Evolutionary conservation across 2,888 invertebrate genomes (phyloP).

Genomic region (Eulithis testata): DNA sequence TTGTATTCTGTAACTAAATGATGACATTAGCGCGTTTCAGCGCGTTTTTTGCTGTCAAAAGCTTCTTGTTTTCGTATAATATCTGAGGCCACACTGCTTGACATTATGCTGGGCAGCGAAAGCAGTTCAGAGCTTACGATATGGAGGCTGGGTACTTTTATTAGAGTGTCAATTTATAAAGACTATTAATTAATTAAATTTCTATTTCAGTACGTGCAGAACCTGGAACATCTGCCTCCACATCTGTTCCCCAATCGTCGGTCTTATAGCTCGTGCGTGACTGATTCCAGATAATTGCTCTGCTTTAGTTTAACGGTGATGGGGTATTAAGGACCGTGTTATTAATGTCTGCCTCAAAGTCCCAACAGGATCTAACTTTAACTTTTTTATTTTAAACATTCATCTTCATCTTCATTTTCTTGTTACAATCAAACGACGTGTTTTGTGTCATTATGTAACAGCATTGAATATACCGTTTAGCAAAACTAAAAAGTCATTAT

Average conservation of each 20-base stretch:
- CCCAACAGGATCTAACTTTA: conserved; percentile 21
- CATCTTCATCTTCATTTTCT: conserved; percentile 29
- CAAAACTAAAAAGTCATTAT: no score
- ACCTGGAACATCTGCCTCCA: conserved; percentile 14
- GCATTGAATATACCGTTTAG: no score
- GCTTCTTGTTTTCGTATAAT: no score
- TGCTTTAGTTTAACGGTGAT: conserved; percentile 53
- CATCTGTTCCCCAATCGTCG: conserved; percentile 32
- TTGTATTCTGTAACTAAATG: no score
- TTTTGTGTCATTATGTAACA: background rate
- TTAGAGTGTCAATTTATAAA: background rate
- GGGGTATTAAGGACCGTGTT: conserved; percentile 68
- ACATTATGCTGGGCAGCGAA: no score
- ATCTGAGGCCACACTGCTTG: no score
- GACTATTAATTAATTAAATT: background rate
- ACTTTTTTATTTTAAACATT: conserved; percentile 34
- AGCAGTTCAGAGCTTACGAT: no score
- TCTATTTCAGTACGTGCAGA: conserved; percentile 15
- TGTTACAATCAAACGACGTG: background rate
- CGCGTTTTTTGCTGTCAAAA: no score
- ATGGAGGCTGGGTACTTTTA: no score
- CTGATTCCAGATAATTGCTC: conserved; percentile 59
- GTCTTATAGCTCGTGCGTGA: conserved; percentile 61
- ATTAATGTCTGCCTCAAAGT: conserved; percentile 55
- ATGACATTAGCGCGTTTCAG: no score